phyloP scores from a whole-genome alignment of 2,888 invertebrate genomes.

The Girardia tigrina region DNA sequence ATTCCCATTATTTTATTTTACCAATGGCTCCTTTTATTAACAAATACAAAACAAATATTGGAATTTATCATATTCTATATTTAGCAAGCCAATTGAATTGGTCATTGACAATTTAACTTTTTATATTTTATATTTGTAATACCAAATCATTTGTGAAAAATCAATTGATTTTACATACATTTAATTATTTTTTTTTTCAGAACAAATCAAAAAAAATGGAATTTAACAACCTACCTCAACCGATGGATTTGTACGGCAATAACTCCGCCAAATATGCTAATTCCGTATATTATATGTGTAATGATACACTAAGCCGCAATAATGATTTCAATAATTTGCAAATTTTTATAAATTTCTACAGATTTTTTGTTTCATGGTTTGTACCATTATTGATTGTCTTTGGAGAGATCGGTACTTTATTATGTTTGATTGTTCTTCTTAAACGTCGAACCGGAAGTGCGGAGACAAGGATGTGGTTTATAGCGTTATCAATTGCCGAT shows the following conservation, averaged over 20 bases:
- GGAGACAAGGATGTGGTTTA: slow-evolving; percentile 34
- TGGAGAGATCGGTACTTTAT: slow-evolving; percentile 33
- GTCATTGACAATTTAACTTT: too few species aligned
- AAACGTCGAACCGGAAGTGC: slow-evolving; percentile 32
- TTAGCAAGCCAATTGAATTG: too few species aligned
- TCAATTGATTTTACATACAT: too few species aligned
- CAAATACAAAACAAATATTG: too few species aligned
- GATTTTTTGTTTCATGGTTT: slow-evolving; percentile 44
- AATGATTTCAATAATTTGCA: neutral
- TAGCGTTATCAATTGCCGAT: slow-evolving; percentile 33
- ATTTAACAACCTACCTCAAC: neutral
- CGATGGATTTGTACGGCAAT: neutral
- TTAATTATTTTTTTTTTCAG: too few species aligned
- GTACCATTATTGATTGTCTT: slow-evolving; percentile 35
- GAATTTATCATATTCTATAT: too few species aligned
- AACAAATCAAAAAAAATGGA: neutral
- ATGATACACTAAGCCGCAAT: neutral
- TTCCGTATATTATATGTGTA: neutral
- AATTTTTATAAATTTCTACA: slow-evolving; percentile 35
- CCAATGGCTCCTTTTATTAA: too few species aligned
- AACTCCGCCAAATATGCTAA: neutral
- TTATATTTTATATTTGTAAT: too few species aligned
- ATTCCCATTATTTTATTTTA: too few species aligned
- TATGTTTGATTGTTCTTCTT: slow-evolving; percentile 32
- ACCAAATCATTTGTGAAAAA: too few species aligned